Base-by-base conservation (phyloP, 2,797 vertebrate genomes). In the Syncerus caffer region DNA sequence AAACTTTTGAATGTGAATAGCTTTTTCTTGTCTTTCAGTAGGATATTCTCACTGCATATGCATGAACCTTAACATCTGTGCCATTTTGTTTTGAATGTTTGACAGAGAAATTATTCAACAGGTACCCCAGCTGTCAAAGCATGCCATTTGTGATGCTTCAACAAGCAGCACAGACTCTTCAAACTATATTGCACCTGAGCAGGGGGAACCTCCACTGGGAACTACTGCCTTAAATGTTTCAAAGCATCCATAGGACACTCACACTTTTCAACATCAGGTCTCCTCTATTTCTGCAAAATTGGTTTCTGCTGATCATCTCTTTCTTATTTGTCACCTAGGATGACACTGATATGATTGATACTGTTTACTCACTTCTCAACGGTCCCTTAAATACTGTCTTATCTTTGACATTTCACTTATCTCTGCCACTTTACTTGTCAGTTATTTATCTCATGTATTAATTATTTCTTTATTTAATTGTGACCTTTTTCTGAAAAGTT, bases 91-190 rank as follows among this genome's bases (percentile, higher is more conserved):
- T 71, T 96, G 85, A 95, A 97, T 98, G 34, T 95, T 42, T 98
- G 96, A 96, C 94, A 97, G 90, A 83, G 14, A 97, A 71, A 95
- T 93, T 53, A 93, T 96, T 97, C 98, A 97, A 31, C 60, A 97
- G n/a, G 87, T 89, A 86, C 12, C 3, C 51, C 38, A 95, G 57
- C 67, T 97, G 93, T 97, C 96, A 98, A 92, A 95, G 45, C 8
- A 23, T 67, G 42, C 1, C 86, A 90, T 85, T 92, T 78, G 42
- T 12, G 94, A 94, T 94, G 42, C 82, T 96, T 96, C 76, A 86
- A 55, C 96, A 97, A 9, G 58, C 76, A 96, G 29, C 9, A 93
- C 85, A 88, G 23, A 62, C 90, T 50, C 80, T 95, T 96, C 93
- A 95, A 83, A 96, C 23, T 86, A 38, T 38, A 84, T 1, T 96